These are phyloP conservation scores for Lophotis ruficrista DNA, from an alignment of 2,113 vertebrate genomes.

Conservation along the genomic window DNA sequence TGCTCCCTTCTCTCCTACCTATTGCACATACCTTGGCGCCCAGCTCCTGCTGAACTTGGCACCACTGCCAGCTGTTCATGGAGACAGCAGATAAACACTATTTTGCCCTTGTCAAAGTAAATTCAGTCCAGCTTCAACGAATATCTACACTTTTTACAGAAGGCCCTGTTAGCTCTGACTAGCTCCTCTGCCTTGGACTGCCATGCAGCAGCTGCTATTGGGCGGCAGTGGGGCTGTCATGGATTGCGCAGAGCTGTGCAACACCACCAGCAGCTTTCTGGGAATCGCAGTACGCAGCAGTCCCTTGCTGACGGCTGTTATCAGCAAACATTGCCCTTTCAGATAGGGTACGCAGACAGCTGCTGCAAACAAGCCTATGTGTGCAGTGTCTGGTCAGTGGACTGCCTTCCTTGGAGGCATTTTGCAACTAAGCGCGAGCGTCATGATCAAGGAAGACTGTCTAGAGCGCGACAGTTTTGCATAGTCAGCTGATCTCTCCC, in stretches of 20 bases:
- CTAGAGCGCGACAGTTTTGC: neutral
- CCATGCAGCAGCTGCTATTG: neutral
- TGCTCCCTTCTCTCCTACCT: neutral
- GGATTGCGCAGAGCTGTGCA: neutral
- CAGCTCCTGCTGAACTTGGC: neutral
- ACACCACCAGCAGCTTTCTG: neutral
- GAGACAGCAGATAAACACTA: neutral
- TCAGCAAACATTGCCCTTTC: neutral
- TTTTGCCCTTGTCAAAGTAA: neutral
- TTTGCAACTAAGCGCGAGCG: accelerated
- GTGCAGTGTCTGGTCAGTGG: neutral
- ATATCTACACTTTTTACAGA: neutral
- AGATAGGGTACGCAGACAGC: neutral
- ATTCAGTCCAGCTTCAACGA: neutral
- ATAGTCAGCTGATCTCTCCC: neutral
- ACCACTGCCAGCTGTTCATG: neutral
- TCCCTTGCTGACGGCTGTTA: neutral
- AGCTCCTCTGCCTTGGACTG: neutral
- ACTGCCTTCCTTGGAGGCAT: neutral
- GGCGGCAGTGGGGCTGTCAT: neutral
- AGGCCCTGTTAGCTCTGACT: neutral
- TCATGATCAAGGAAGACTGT: neutral
- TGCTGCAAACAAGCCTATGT: neutral
- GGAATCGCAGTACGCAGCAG: neutral
- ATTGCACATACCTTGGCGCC: neutral